Base-by-base conservation (phyloP, 64 coral and sea anemone genomes). In the Porites australiensis region DNA sequence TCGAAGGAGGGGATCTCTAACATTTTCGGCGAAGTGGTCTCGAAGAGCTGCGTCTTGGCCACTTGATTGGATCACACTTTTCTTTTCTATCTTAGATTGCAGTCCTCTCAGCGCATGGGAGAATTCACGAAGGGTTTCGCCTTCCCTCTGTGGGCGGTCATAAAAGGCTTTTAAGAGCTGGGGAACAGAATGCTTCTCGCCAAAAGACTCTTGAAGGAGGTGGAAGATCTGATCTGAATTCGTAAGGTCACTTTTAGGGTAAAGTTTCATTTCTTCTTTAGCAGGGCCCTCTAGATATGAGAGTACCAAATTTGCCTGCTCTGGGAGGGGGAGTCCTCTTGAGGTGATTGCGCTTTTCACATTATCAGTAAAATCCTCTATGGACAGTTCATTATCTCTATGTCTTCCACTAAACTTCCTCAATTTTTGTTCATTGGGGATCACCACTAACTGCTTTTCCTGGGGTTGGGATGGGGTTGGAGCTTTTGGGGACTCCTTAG, bases 351-450 rank as follows among this genome's bases (percentile, higher is more conserved):
- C 66, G 48, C 43, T 68, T 18, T 86, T 21, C 8, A 14, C n/a
- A 18, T 86, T 23, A 11, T 86, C 83, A 52, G 72, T 86, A 52
- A 86, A 86, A n/a, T 86, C 64, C 5, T 87, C 84, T 9, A 87
- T 55, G 1, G 63, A 43, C 14, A n/a, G 16, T 10, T 74, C 84
- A 4, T 74, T 55, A 6, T 75, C 73, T 15, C 16, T 11, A 11
- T 53, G 44, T 27, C 47, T 55, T 2, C 84, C 84, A 54, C 50
- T 72, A 50, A 87, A 87, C 13, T 74, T 87, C 11, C 47, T 87
- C 8, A 87, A 18, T 86, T 44, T 50, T 12, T 58, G 76, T 21
- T 79, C 76, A 21, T 58, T 79, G 15, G 48, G 49, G 8, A 79
- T 18, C 10, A 72, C 70, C 37, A 72, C 70, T 12, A 72, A 37